A percentile compares a stretch with the other conserved stretches of the same genome.
Evolutionary conservation across 2,888 invertebrate genomes (phyloP).

Genomic region (Phasia obesa): DNA sequence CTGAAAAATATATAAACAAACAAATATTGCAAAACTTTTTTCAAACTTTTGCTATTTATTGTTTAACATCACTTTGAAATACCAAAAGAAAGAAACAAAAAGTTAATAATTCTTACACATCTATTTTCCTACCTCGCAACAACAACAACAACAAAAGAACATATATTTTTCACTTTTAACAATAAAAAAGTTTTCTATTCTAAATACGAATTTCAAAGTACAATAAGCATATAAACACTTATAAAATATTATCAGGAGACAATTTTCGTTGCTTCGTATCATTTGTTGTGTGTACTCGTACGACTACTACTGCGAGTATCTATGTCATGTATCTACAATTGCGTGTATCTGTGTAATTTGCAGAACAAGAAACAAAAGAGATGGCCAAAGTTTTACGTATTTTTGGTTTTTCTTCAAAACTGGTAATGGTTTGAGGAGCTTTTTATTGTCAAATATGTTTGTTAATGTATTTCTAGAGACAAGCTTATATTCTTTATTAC

Average conservation of each 20-base stretch:
- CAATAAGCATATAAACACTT: slow-evolving; percentile 67
- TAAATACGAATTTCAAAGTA: slow-evolving; percentile 52
- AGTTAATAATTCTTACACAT: slow-evolving; percentile 19
- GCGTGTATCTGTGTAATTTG: too few species aligned
- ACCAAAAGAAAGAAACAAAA: slow-evolving; percentile 9
- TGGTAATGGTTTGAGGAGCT: slow-evolving; percentile 49
- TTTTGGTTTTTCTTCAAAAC: slow-evolving; percentile 7
- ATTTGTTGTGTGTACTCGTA: background rate
- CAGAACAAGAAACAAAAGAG: slow-evolving; percentile 6
- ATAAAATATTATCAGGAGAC: slow-evolving; percentile 59
- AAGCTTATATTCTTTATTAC: slow-evolving; percentile 46
- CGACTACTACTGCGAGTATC: too few species aligned
- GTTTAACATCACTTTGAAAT: slow-evolving; percentile 28
- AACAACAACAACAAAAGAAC: background rate
- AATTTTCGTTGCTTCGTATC: slow-evolving; percentile 33
- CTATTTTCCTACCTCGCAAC: background rate
- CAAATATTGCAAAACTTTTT: slow-evolving; percentile 52
- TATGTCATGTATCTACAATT: background rate
- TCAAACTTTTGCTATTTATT: slow-evolving; percentile 43
- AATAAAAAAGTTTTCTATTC: slow-evolving; percentile 61
- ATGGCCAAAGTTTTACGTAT: slow-evolving; percentile 40
- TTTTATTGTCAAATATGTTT: slow-evolving; percentile 69
- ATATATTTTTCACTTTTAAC: slow-evolving; percentile 48
- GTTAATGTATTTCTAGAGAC: slow-evolving; percentile 66
- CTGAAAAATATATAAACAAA: slow-evolving; percentile 12